Base-by-base conservation (phyloP, 1,140 invertebrate genomes). In the Gryon sp. region DNA sequence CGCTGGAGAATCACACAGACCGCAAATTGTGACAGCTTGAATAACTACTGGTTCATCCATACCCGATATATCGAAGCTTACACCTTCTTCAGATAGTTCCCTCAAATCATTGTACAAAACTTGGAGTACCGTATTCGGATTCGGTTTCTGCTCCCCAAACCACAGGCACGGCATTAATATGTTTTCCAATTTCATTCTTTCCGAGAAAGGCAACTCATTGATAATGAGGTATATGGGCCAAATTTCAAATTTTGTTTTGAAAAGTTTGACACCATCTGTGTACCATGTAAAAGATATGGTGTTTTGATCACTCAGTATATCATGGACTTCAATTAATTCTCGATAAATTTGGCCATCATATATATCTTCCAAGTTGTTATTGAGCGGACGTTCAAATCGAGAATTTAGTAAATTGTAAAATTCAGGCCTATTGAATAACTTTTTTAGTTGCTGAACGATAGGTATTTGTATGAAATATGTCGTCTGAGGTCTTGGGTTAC, bases 181-280 rank as follows among this genome's bases (percentile, higher is more conserved):
- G 36, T 60, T 72, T 46, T 72, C 68, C 2, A 43, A n/a, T 34
- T 38, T 60, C 1, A 14, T 24, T 0, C 46, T 20, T 20, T 60
- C 36, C 3, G 55, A 53, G 22, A 24, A 46, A 5, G 69, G 50
- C 1, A 73, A 22, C 9, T 73, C 59, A 36, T 63, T 63, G 0
- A 63, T 63, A 9, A 63, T 24, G 16, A 73, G 40, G 34, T 63
- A 73, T 0, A 63, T 20, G 0, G 50, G 48, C 57, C 69, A 73
- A 24, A 73, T 48, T 28, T 60, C 38, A 18, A 30, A 55, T 7
- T 9, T 2, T 1, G 26, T 20, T 48, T 48, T 59, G 12, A 41
- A 59, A 32, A 45, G 28, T 32, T 20, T 20, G 4, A 53, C n/a
- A 5, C 48, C 32, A 38, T 53, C 48, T 9, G 48, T 53, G 22